phyloP scores from a whole-genome alignment of 2,797 vertebrate genomes.

The Spea hammondii region DNA sequence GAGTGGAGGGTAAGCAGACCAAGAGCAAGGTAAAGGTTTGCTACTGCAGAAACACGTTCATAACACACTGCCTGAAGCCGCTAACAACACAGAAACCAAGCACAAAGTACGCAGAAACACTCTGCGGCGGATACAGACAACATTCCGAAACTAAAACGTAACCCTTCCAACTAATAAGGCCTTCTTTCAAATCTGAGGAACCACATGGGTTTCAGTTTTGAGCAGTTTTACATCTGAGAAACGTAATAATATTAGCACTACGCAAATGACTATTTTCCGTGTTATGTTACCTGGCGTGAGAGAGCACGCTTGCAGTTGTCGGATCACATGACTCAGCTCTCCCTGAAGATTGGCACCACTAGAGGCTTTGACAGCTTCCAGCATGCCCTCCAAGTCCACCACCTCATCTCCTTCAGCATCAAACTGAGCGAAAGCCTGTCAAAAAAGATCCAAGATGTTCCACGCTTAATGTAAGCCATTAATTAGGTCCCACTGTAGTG shows the following conservation, averaged over 20 bases:
- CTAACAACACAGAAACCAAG: not conserved
- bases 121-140: not conserved
- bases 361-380: conserved; percentile 88
- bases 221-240: too few species aligned
- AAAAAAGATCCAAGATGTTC: conserved; percentile 10
- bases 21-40: too few species aligned
- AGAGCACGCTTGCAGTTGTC: conserved; percentile 94
- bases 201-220: too few species aligned
- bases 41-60: too few species aligned
- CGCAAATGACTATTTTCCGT: too few species aligned
- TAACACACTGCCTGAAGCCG: too few species aligned
- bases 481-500: too few species aligned
- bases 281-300: conserved; percentile 86
- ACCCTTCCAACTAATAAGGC: too few species aligned
- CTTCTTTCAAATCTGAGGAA: too few species aligned
- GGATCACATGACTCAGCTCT: conserved; percentile 91
- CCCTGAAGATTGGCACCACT: conserved; percentile 93
- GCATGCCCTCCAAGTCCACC: conserved; percentile 91
- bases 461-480: too few species aligned
- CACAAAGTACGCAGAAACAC: not conserved
- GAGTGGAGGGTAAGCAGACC: too few species aligned
- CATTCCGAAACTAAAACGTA: not conserved
- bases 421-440: conserved; percentile 91
- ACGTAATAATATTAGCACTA: too few species aligned
- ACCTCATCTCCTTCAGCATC: conserved; percentile 93